Percentiles rank a stretch among this genome's conserved stretches.
phyloP scores from a whole-genome alignment of 2,888 invertebrate genomes.

The Xylophagus ater region DNA sequence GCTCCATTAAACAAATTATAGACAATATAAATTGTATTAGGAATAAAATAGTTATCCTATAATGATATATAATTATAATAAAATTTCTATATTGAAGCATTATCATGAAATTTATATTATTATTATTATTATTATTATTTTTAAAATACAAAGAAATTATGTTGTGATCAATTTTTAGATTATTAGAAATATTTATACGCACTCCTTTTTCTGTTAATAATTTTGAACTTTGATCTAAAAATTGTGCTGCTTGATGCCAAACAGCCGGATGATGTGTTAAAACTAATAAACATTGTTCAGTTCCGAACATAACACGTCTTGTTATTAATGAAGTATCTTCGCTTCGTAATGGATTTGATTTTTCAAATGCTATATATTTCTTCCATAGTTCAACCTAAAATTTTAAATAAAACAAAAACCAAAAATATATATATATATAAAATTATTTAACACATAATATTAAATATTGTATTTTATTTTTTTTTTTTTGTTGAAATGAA shows the following conservation, averaged over 20 bases:
- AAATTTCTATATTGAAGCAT: not conserved
- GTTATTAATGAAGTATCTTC: constrained; percentile 93
- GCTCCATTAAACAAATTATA: too few species aligned
- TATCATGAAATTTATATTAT: too few species aligned
- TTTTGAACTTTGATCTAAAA: constrained; percentile 89
- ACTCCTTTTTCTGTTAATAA: constrained; percentile 90
- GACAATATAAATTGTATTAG: too few species aligned
- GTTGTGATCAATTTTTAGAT: too few species aligned
- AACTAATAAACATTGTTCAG: constrained; percentile 93
- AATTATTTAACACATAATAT: not conserved
- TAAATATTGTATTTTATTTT: not conserved
- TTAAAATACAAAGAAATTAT: too few species aligned
- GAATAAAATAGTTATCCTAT: too few species aligned
- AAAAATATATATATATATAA: not conserved
- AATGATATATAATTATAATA: too few species aligned
- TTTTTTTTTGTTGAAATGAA: not conserved
- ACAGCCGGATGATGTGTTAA: constrained; percentile 96
- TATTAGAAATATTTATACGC: too few species aligned
- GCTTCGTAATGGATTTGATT: constrained; percentile 88
- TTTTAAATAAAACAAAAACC: not conserved
- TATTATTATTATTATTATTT: too few species aligned
- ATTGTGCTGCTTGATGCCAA: constrained; percentile 98
- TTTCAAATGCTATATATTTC: constrained; percentile 96
- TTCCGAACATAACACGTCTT: constrained; percentile 93
- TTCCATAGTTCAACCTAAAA: constrained; percentile 93